Conservation (phyloP, 2,113 vertebrate genomes). For the Ageneiosus marmoratus region DNA sequence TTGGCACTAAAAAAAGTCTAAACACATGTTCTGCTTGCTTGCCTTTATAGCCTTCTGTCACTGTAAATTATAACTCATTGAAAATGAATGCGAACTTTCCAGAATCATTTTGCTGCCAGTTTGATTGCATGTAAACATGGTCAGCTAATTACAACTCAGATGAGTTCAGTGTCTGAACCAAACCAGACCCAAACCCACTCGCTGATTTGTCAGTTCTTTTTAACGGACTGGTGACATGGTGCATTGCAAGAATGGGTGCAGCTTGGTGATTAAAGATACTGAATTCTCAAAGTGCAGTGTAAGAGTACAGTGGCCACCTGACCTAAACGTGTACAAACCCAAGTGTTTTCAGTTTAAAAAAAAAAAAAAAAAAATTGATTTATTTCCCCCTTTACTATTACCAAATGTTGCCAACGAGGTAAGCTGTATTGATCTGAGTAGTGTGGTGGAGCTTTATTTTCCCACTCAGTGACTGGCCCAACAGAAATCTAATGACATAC, state of each 20-base stretch:
- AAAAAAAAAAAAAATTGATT: background rate
- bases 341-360: background rate
- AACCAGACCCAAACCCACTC: background rate
- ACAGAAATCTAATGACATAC: background rate
- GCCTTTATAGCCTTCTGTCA: background rate
- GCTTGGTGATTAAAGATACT: background rate
- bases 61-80: background rate
- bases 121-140: background rate
- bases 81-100: background rate
- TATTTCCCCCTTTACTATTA: constrained; percentile 9
- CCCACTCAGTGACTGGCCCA: constrained; percentile 16
- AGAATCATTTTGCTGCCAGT: background rate
- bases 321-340: background rate
- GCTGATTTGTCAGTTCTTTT: background rate
- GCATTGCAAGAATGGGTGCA: background rate
- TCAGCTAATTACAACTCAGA: background rate
- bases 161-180: background rate
- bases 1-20: background rate
- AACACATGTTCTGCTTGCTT: background rate
- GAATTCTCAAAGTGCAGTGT: background rate
- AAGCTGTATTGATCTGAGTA: constrained; percentile 7
- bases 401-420: constrained; percentile 18
- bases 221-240: background rate
- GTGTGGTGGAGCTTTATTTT: constrained; percentile 12
- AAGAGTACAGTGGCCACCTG: background rate